Evolutionary conservation across 2,797 vertebrate species (phyloP).

Genomic region (Galaxias olidus): DNA sequence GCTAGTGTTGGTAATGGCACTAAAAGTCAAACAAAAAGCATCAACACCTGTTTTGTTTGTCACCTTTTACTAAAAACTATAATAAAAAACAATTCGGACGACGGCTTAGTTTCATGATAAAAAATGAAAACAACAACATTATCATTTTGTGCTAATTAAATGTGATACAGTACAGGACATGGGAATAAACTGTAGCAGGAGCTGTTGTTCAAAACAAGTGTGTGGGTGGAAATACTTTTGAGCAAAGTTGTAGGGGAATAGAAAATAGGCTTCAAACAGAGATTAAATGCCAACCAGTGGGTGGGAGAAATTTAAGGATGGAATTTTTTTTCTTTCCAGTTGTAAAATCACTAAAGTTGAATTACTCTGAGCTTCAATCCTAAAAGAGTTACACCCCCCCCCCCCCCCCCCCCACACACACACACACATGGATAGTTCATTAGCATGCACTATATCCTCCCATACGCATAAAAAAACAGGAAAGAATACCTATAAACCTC

Average conservation of each 20-base stretch:
- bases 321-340: no score
- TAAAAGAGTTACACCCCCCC: no score
- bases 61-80: no score
- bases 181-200: background rate
- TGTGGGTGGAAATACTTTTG: constrained; percentile 37
- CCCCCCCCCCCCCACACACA: background rate
- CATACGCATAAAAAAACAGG: constrained; percentile 21
- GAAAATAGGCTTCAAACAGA: constrained; percentile 1
- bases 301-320: background rate
- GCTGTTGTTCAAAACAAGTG: constrained; percentile 37
- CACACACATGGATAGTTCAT: constrained; percentile 17
- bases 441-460: constrained; percentile 26
- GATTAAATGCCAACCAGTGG: background rate
- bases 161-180: background rate
- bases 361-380: no score
- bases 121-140: no score
- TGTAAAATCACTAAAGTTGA: no score
- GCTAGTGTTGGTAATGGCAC: no score
- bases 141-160: no score
- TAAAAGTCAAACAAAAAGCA: no score
- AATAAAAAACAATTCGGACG: no score
- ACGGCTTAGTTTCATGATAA: no score
- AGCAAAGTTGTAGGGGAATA: constrained; percentile 22
- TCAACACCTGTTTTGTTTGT: no score
- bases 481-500: background rate